These are phyloP conservation scores for Tubulanus polymorphus DNA, from an alignment of 2,888 invertebrate species.

Conservation along the genomic window DNA sequence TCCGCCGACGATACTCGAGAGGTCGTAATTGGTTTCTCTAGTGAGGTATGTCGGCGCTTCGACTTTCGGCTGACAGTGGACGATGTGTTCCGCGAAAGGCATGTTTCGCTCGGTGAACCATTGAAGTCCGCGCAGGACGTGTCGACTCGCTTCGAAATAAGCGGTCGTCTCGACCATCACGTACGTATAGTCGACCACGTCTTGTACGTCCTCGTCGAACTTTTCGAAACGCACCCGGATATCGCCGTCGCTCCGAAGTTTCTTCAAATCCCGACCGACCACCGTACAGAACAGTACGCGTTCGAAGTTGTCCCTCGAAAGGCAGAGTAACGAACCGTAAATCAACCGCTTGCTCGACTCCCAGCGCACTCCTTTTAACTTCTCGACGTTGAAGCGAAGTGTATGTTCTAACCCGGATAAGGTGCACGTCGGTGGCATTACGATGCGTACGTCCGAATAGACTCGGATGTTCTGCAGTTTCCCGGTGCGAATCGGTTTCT, in stretches of 20 bases:
- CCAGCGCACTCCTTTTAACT: constrained; percentile 33
- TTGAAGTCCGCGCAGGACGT: constrained; percentile 66
- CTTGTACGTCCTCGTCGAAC: constrained; percentile 23
- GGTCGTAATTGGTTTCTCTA: not conserved
- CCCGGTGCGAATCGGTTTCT: constrained; percentile 23
- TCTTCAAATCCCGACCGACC: constrained; percentile 58
- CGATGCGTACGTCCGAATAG: constrained; percentile 28
- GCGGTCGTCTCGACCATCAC: constrained; percentile 69
- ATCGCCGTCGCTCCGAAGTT: constrained; percentile 49
- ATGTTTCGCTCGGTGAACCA: constrained; percentile 59
- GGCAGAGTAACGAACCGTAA: constrained; percentile 68
- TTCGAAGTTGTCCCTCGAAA: constrained; percentile 66
- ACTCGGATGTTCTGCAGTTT: constrained; percentile 23
- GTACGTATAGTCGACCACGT: constrained; percentile 45
- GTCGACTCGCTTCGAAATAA: constrained; percentile 74
- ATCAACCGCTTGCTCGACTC: constrained; percentile 61
- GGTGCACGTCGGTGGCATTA: constrained; percentile 21
- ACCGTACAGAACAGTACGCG: constrained; percentile 68
- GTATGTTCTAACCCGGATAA: constrained; percentile 24
- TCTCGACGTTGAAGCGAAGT: constrained; percentile 20
- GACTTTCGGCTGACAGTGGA: constrained; percentile 55
- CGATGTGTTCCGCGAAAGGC: constrained; percentile 68
- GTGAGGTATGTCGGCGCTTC: constrained; percentile 54
- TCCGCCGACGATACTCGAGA: constrained; percentile 1
- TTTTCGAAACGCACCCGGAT: constrained; percentile 25